Conservation (phyloP, 2,888 invertebrate species). For the Ormyrus rosae region DNA sequence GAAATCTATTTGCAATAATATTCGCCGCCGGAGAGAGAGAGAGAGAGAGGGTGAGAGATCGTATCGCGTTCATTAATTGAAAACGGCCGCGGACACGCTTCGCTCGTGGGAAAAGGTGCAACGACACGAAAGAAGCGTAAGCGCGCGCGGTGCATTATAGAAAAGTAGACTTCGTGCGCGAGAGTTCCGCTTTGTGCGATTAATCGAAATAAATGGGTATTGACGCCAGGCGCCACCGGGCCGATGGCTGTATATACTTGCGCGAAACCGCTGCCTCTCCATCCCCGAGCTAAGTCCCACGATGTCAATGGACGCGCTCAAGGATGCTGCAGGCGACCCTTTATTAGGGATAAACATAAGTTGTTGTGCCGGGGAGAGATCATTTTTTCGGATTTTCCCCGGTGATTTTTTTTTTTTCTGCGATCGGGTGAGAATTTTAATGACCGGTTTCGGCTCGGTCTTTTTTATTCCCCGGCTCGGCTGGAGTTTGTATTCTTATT, state of each 20-base stretch:
- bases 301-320: conserved; percentile 55
- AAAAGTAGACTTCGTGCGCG: conserved; percentile 33
- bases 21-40: conserved; percentile 8
- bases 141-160: not conserved
- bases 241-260: not conserved
- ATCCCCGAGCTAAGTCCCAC: conserved; percentile 54
- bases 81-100: conserved; percentile 59
- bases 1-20: conserved; percentile 67
- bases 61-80: conserved; percentile 65
- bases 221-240: conserved; percentile 28
- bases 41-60: conserved; percentile 2
- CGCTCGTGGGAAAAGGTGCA: conserved; percentile 14
- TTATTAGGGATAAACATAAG: conserved; percentile 38
- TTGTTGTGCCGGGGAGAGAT: not conserved
- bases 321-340: conserved; percentile 15
- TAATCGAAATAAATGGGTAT: conserved; percentile 52
- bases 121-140: not conserved
- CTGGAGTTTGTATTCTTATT: too few relatives aligned
- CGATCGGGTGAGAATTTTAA: not conserved
- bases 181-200: conserved; percentile 18
- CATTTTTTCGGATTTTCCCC: too few relatives aligned
- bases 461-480: too few relatives aligned
- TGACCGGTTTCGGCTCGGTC: too few relatives aligned
- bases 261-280: not conserved
- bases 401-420: conserved; percentile 5